Evolutionary conservation across 2,888 invertebrate genomes (phyloP).

Genomic region (Keiferia lycopersicella): DNA sequence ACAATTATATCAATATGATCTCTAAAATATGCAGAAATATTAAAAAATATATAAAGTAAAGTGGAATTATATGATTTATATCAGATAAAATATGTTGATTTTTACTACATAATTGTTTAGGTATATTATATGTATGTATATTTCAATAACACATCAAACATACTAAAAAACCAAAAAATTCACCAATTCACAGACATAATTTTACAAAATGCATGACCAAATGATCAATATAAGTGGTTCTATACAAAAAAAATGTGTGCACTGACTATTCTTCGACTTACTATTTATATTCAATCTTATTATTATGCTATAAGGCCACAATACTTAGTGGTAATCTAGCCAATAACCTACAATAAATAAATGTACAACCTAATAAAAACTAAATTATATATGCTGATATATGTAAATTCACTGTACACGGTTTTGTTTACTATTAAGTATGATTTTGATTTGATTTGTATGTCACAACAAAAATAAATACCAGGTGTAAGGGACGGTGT

Average conservation of each 20-base stretch:
- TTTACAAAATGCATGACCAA: not conserved
- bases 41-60: not conserved
- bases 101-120: too few species aligned
- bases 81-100: too few species aligned
- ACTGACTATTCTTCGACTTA: not conserved
- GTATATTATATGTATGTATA: too few species aligned
- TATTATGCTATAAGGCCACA: slow-evolving; percentile 6
- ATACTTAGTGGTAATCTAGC: slow-evolving; percentile 3
- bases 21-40: not conserved
- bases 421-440: not conserved
- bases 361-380: not conserved
- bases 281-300: not conserved
- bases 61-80: too few species aligned
- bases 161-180: not conserved
- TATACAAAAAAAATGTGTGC: not conserved
- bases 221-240: not conserved
- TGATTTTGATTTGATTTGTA: too few species aligned
- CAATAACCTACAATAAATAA: not conserved
- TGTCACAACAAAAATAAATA: not conserved
- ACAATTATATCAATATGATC: not conserved
- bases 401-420: not conserved
- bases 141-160: not conserved
- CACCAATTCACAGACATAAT: not conserved
- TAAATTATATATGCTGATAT: not conserved
- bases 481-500: too few species aligned